A percentile compares a stretch with the other conserved stretches of the same genome.
These are phyloP conservation scores for Cistogaster globosa DNA, from an alignment of 2,888 invertebrate species.

Conservation along the genomic window DNA sequence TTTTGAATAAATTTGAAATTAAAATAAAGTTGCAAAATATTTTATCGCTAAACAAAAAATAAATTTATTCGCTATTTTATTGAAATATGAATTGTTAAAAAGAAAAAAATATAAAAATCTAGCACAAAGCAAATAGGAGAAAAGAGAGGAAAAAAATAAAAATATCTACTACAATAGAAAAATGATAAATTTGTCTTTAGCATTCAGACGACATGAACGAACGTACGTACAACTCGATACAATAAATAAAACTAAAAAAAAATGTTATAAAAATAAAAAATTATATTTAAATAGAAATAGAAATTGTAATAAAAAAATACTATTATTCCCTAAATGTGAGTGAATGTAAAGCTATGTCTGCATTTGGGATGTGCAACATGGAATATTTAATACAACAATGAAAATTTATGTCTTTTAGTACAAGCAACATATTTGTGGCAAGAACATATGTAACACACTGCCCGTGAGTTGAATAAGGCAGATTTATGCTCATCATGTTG, in stretches of 20 bases:
- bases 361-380: constrained; percentile 10
- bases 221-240: background rate
- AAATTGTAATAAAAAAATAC: constrained; percentile 3
- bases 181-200: constrained; percentile 42
- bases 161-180: constrained; percentile 29
- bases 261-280: background rate
- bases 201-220: constrained; percentile 36
- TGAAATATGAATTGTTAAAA: constrained; percentile 47
- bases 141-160: background rate
- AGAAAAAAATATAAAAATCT: constrained; percentile 32
- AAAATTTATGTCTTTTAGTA: background rate
- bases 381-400: background rate
- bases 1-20: constrained; percentile 32
- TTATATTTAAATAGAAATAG: constrained; percentile 18
- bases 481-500: background rate
- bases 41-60: background rate
- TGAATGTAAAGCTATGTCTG: background rate
- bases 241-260: constrained; percentile 16
- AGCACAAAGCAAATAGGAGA: constrained; percentile 20
- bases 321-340: background rate
- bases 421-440: background rate
- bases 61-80: constrained; percentile 33
- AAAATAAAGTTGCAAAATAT: constrained; percentile 16
- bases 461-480: background rate
- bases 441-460: background rate